Conservation (phyloP, 2,888 invertebrate genomes). For the Amphimallon solstitiale region DNA sequence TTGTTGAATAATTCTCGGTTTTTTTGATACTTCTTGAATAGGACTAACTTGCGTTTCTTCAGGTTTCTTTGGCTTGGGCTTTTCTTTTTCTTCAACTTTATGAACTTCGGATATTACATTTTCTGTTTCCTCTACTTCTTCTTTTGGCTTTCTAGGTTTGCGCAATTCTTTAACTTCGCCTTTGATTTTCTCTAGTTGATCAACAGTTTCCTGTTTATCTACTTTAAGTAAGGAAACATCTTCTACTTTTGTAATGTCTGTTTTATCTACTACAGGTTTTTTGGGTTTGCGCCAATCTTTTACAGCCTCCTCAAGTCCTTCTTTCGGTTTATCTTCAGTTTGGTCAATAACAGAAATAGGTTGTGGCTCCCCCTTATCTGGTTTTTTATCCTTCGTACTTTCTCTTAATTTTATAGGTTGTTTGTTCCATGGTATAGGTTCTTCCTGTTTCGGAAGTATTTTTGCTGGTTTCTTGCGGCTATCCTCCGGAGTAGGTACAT, state of each 20-base stretch:
- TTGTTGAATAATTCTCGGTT: conserved; percentile 17
- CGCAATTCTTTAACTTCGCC: conserved; percentile 49
- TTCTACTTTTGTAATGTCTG: conserved; percentile 30
- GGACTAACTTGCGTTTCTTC: conserved; percentile 16
- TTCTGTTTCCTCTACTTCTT: conserved; percentile 10
- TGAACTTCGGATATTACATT: conserved; percentile 42
- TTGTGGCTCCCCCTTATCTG: conserved; percentile 11
- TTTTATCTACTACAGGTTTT: conserved; percentile 8
- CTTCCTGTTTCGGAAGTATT: conserved; percentile 51
- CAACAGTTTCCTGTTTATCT: conserved; percentile 45
- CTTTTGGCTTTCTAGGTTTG: conserved; percentile 44
- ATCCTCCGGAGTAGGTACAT: too few relatives aligned
- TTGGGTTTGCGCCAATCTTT: conserved; percentile 29
- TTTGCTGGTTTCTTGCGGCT: conserved; percentile 38
- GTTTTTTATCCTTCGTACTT: conserved; percentile 53
- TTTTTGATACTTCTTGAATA: conserved; percentile 25
- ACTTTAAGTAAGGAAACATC: not conserved
- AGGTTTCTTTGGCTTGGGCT: conserved; percentile 60
- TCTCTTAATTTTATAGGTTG: conserved; percentile 70
- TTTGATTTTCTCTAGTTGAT: conserved; percentile 4
- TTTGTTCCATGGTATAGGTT: conserved; percentile 70
- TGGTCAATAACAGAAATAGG: too few relatives aligned
- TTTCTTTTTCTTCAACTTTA: conserved; percentile 44
- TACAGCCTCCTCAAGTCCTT: conserved; percentile 30
- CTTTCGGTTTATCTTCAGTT: too few relatives aligned